A percentile compares a stretch with the other conserved stretches of the same genome.
These are phyloP conservation scores for Metopia argyrocephala DNA, from an alignment of 2,888 invertebrate species.

Conservation along the genomic window DNA sequence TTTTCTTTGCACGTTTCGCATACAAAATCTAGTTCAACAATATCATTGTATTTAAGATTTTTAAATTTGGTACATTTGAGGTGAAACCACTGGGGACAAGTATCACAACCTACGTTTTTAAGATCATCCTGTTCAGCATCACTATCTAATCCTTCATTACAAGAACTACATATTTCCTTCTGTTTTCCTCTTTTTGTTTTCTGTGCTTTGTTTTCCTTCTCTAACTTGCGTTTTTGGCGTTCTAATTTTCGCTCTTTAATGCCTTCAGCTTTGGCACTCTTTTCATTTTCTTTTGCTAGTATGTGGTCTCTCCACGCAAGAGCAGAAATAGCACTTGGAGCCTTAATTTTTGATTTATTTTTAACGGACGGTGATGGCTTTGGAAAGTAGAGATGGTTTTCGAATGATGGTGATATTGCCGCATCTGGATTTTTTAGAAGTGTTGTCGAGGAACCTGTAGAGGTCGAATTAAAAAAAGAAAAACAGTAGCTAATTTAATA, in stretches of 20 bases:
- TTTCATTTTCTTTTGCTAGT: conserved; percentile 6
- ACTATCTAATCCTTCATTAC: conserved; percentile 12
- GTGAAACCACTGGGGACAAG: conserved; percentile 26
- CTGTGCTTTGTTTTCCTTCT: conserved; percentile 25
- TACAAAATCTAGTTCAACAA: conserved; percentile 2
- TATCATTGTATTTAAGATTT: not conserved
- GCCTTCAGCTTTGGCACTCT: conserved; percentile 19
- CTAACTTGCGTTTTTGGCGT: conserved; percentile 13
- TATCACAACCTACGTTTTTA: conserved; percentile 31
- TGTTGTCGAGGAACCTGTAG: not conserved
- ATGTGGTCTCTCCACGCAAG: conserved; percentile 22
- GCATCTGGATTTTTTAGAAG: conserved; percentile 6
- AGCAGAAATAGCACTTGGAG: conserved; percentile 37
- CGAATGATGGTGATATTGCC: conserved; percentile 13
- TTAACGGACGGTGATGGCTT: conserved; percentile 21
- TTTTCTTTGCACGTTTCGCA: not conserved
- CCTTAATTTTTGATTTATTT: conserved; percentile 8
- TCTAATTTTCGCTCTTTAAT: conserved; percentile 17
- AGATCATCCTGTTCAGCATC: conserved; percentile 20
- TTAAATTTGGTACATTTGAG: conserved; percentile 26
- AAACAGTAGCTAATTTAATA: not conserved
- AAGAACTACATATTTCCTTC: conserved; percentile 11
- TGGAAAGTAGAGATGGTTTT: conserved; percentile 34
- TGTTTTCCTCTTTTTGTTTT: not conserved
- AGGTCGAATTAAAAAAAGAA: conserved; percentile 6